Percentiles rank a stretch among this genome's conserved stretches.
Evolutionary conservation across 2,797 vertebrate genomes (phyloP).

Genomic region (Borostomias antarcticus): DNA sequence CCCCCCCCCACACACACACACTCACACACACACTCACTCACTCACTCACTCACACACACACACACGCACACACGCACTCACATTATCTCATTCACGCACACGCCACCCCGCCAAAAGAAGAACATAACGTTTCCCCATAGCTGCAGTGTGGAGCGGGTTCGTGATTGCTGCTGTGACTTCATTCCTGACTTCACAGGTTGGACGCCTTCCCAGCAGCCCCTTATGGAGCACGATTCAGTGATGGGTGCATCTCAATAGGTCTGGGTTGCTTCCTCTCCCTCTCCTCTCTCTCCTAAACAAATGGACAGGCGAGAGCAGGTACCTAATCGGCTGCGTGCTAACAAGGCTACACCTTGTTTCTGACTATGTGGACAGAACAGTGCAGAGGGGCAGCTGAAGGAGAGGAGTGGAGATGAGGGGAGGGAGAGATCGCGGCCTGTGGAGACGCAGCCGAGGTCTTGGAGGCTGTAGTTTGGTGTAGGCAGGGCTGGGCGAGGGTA

Average conservation of each 20-base stretch:
- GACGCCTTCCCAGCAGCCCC: neutral
- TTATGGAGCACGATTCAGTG: neutral
- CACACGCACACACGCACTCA: neutral
- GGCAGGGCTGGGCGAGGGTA: neutral
- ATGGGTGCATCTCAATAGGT: neutral
- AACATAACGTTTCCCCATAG: slow-evolving; percentile 43
- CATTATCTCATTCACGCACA: neutral
- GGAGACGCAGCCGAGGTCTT: neutral
- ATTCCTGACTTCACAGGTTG: slow-evolving; percentile 9
- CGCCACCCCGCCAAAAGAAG: slow-evolving; percentile 19
- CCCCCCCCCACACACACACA: no score
- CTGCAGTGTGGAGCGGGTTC: slow-evolving; percentile 19
- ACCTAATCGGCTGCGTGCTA: no score
- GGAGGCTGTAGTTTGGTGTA: neutral
- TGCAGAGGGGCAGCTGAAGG: neutral
- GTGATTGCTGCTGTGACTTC: slow-evolving; percentile 5
- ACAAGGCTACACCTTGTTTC: no score
- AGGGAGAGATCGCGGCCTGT: neutral
- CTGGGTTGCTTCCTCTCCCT: neutral
- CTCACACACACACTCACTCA: neutral
- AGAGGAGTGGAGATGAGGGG: neutral
- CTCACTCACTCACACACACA: slow-evolving; percentile 5
- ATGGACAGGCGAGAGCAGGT: neutral
- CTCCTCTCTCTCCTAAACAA: neutral
- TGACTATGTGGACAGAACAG: no score